Base-by-base conservation (phyloP, 1,140 invertebrate species). In the Anagrus nilaparvatae region DNA sequence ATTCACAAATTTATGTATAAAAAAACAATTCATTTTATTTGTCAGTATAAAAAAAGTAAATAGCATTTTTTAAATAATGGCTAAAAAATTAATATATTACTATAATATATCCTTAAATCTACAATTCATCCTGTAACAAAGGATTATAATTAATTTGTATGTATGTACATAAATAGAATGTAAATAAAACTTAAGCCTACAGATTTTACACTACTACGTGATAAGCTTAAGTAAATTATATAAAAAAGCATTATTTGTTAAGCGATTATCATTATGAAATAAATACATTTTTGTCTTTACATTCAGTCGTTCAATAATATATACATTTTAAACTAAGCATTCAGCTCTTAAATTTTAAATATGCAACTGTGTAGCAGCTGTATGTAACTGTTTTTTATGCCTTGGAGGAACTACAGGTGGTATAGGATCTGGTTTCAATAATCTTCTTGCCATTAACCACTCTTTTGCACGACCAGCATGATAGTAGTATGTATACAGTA, bases 381-480 rank as follows among this genome's bases (percentile, higher is more conserved):
- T 39, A 30, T 47, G 24, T 6, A 55, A 47, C 7, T 60, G 61
- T 54, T 63, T 63, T 56, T 68, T 73, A 13, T 59, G 61, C 46
- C 70, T 56, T 12, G 70, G 71, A 12, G 71, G 70, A 29, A 65
- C 67, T 20, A 73, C 50, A 16, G 72, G 71, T 20, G 59, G 56
- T n/a, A 43, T 42, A 39, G 23, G 45, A 19, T 60, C 54, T 16
- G 55, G 48, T 1, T 38, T 43, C 19, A 59, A 32, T 28, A 63
- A 50, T 44, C 54, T 59, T 31, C 55, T 57, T 5, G 59, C 51
- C 56, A 63, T 60, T 21, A 68, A 53, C 61, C 67, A 67, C 38
- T 65, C 58, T 59, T 69, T 69, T 40, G 66, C 65, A 39, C 62
- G 58, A 44, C 59, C 54, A 28, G 61, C 58, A 54, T 70, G 60